phyloP scores from a whole-genome alignment of 2,888 invertebrate species.

The Parnassius glacialis region DNA sequence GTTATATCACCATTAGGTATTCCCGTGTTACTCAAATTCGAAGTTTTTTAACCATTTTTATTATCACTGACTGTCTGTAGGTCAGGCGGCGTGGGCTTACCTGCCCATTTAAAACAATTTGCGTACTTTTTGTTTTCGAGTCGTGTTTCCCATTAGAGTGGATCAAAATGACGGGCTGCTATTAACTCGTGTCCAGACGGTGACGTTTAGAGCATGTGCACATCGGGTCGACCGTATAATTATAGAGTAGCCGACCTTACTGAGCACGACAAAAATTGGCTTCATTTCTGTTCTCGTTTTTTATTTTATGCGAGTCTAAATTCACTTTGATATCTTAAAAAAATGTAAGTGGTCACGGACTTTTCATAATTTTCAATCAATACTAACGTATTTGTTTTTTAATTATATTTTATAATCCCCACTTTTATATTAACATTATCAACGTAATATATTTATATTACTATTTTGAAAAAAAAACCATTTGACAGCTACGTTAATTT shows the following conservation, averaged over 20 bases:
- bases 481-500: too few species aligned
- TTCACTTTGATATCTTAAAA: background rate
- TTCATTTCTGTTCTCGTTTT: background rate
- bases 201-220: conserved; percentile 42
- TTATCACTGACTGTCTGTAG: conserved; percentile 67
- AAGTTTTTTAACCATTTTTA: conserved; percentile 52
- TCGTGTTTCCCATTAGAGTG: conserved; percentile 56
- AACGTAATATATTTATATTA: too few species aligned
- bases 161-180: conserved; percentile 54
- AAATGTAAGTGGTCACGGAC: background rate
- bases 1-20: conserved; percentile 27
- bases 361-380: too few species aligned
- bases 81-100: conserved; percentile 70
- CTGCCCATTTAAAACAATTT: conserved; percentile 79
- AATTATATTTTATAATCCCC: too few species aligned
- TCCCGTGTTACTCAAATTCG: conserved; percentile 28
- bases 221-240: conserved; percentile 29
- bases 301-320: background rate
- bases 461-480: too few species aligned
- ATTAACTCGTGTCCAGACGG: conserved; percentile 54
- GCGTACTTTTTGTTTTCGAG: conserved; percentile 57
- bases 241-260: conserved; percentile 4
- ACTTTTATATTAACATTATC: too few species aligned
- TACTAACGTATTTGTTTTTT: too few species aligned
- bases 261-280: background rate